A percentile compares a stretch with the other conserved stretches of the same genome.
phyloP scores from a whole-genome alignment of 2,113 vertebrate species.

The Corynorhinus townsendii region DNA sequence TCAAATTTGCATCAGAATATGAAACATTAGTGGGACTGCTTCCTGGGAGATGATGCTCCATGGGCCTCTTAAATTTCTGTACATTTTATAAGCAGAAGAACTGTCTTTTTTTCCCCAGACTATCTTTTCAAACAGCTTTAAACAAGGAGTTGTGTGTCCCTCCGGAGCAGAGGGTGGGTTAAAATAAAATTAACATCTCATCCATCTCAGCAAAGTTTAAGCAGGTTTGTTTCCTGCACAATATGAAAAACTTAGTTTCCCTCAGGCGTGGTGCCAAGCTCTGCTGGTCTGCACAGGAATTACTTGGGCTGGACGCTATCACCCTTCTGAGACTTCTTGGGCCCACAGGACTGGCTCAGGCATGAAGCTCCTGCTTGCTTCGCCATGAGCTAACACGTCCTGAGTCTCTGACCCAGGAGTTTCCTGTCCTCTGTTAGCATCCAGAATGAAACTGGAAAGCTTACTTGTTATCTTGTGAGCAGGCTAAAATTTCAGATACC shows the following conservation, averaged over 20 bases:
- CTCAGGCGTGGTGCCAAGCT: neutral
- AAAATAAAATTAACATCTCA: neutral
- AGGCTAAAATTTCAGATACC: neutral
- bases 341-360: neutral
- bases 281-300: neutral
- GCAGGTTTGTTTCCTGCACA: neutral
- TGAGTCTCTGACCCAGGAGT: neutral
- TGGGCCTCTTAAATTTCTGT: neutral
- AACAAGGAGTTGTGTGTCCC: neutral
- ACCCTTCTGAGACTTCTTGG: neutral
- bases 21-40: conserved; percentile 57
- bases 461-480: neutral
- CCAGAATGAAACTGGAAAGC: neutral
- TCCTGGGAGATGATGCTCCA: conserved; percentile 41
- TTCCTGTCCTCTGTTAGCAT: neutral
- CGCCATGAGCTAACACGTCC: neutral
- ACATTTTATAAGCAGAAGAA: neutral
- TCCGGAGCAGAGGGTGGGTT: neutral
- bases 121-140: neutral
- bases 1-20: conserved; percentile 61
- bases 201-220: neutral
- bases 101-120: neutral
- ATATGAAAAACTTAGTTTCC: neutral
- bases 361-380: neutral
- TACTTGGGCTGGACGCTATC: too few species aligned